Conservation (phyloP, 2,888 invertebrate genomes). For the Mylabris sibirica region DNA sequence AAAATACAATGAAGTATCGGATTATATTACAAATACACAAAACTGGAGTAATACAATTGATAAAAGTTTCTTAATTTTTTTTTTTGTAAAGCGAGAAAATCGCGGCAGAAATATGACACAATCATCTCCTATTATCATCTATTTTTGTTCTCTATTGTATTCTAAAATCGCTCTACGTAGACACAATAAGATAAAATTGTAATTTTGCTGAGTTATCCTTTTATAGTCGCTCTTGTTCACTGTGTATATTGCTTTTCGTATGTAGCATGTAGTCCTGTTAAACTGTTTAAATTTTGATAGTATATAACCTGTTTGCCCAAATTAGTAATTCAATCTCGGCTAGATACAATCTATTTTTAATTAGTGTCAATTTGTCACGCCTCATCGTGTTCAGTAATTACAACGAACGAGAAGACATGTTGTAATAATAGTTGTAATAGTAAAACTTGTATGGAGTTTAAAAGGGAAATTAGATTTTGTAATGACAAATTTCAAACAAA, state of each 20-base stretch:
- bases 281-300: conserved; percentile 2
- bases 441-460: background rate
- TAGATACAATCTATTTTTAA: conserved; percentile 35
- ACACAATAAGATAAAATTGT: background rate
- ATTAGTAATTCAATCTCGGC: conserved; percentile 36
- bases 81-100: background rate
- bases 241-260: background rate
- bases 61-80: background rate
- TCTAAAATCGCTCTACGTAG: background rate
- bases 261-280: background rate
- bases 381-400: conserved; percentile 33
- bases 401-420: conserved; percentile 21
- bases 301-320: conserved; percentile 26
- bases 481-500: background rate
- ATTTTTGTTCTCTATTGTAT: background rate
- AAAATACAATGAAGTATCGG: conserved; percentile 16
- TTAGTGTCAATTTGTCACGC: conserved; percentile 37
- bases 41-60: background rate
- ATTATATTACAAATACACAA: background rate
- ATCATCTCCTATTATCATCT: background rate
- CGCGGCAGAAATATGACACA: background rate
- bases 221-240: background rate
- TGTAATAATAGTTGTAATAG: conserved; percentile 2
- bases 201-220: conserved; percentile 1
- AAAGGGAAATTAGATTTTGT: background rate